These are phyloP conservation scores for Atopsyche davidsoni DNA, from an alignment of 1,140 invertebrate species.

Conservation along the genomic window DNA sequence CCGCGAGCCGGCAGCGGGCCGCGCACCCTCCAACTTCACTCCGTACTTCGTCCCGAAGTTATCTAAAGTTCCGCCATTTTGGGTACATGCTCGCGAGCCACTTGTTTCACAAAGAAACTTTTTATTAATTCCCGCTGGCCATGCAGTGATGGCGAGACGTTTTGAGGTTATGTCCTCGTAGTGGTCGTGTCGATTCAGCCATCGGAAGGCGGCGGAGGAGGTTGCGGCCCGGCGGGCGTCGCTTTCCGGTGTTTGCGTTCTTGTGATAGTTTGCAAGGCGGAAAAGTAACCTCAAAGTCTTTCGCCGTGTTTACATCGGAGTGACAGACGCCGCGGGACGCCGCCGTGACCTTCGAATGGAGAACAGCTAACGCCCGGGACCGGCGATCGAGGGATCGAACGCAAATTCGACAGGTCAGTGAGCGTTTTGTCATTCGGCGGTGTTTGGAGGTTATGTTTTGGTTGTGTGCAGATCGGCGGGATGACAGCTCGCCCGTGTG, in stretches of 20 bases:
- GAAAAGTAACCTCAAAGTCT: constrained; percentile 20
- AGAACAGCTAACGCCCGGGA: constrained; percentile 40
- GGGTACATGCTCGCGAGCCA: constrained; percentile 53
- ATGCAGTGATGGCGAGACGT: constrained; percentile 49
- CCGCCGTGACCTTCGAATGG: constrained; percentile 32
- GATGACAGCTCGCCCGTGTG: constrained; percentile 13
- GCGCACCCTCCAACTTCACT: constrained; percentile 47
- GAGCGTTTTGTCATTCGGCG: background rate
- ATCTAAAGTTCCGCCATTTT: constrained; percentile 54
- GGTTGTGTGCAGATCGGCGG: constrained; percentile 19
- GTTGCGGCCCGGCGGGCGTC: constrained; percentile 41
- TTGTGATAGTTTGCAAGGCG: constrained; percentile 21
- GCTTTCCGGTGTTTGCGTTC: constrained; percentile 43
- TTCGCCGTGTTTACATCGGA: constrained; percentile 22
- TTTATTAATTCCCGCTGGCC: constrained; percentile 53
- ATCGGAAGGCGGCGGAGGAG: constrained; percentile 25
- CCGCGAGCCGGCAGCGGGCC: constrained; percentile 32
- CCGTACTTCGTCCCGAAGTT: constrained; percentile 50
- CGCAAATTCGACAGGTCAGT: constrained; percentile 15
- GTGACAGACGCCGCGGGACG: background rate
- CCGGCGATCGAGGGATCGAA: constrained; percentile 24
- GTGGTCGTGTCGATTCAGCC: constrained; percentile 7
- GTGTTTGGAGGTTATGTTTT: constrained; percentile 29
- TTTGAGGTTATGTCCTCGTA: constrained; percentile 43
- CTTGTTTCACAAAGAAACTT: constrained; percentile 55